These are phyloP conservation scores for Semotilus atromaculatus DNA, from an alignment of 2,797 vertebrate species.

Conservation along the genomic window DNA sequence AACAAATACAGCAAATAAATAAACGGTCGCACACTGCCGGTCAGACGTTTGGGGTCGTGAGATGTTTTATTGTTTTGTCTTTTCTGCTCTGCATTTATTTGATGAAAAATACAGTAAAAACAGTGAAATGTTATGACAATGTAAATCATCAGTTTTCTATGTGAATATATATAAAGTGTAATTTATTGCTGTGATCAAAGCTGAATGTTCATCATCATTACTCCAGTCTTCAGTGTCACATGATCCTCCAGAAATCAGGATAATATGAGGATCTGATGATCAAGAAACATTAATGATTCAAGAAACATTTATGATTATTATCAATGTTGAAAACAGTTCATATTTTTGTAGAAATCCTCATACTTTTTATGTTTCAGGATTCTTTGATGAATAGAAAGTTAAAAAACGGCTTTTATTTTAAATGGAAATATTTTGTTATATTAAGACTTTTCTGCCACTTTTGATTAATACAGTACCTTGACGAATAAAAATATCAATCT, in stretches of 20 bases:
- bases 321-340: too few species aligned
- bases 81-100: not conserved
- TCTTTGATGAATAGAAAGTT: not conserved
- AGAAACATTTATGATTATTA: not conserved
- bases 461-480: too few species aligned
- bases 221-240: not conserved
- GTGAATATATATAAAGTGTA: not conserved
- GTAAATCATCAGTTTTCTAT: not conserved
- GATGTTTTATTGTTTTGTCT: too few species aligned
- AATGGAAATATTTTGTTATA: not conserved
- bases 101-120: not conserved
- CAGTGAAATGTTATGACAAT: not conserved
- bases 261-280: too few species aligned
- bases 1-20: not conserved
- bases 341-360: not conserved
- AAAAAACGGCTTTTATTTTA: not conserved
- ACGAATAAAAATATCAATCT: too few species aligned
- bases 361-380: not conserved
- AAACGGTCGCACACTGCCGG: not conserved
- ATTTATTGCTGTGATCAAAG: not conserved
- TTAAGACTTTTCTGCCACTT: not conserved
- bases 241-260: not conserved
- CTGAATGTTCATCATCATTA: not conserved
- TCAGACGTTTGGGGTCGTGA: not conserved
- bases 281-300: too few species aligned